These are phyloP conservation scores for Leucophenga maculata DNA, from an alignment of 2,888 invertebrate species.

Conservation along the genomic window DNA sequence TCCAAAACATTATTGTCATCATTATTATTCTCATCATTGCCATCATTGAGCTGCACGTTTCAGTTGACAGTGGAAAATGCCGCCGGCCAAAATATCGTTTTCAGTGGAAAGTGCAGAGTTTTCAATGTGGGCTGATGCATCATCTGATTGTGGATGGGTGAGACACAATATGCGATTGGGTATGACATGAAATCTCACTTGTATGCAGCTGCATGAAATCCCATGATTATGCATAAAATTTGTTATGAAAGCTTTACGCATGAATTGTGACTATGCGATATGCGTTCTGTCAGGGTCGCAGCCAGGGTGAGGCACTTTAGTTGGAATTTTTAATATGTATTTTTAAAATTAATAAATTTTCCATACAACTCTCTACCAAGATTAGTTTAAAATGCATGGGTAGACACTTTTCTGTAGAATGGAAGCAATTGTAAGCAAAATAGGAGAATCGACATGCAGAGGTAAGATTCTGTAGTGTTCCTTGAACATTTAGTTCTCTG, in stretches of 20 bases:
- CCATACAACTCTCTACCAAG: too few relatives aligned
- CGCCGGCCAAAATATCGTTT: slow-evolving; percentile 3
- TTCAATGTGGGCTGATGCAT: not conserved
- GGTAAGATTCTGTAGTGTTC: too few relatives aligned
- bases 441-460: too few relatives aligned
- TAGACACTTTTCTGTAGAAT: too few relatives aligned
- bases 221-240: slow-evolving; percentile 64
- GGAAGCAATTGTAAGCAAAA: too few relatives aligned
- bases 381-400: too few relatives aligned
- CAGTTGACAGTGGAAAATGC: not conserved
- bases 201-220: slow-evolving; percentile 66
- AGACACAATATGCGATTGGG: not conserved
- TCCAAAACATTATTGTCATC: not conserved
- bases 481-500: too few relatives aligned
- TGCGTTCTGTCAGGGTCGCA: too few relatives aligned
- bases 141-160: not conserved
- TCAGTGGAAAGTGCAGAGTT: not conserved
- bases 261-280: not conserved
- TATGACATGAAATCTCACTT: slow-evolving; percentile 7
- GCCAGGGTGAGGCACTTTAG: too few relatives aligned
- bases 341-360: too few relatives aligned
- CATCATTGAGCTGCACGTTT: not conserved
- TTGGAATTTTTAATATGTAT: too few relatives aligned
- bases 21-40: slow-evolving; percentile 11
- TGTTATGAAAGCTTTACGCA: slow-evolving; percentile 17